Conservation (phyloP, 2,797 vertebrate species). For the Gadopsis marmoratus region DNA sequence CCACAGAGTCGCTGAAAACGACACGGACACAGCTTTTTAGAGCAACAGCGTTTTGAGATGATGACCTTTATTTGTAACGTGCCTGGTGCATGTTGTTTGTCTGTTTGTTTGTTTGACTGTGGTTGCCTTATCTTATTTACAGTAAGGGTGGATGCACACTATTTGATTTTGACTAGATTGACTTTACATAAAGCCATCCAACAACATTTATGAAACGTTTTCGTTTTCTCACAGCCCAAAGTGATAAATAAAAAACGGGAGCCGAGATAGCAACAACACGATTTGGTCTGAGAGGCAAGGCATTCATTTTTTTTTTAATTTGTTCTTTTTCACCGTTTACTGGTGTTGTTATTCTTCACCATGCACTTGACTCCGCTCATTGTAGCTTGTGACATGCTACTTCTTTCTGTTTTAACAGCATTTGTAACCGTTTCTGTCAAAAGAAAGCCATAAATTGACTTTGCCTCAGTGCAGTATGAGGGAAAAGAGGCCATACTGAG, state of each 20-base stretch:
- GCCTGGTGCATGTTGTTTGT: slow-evolving; percentile 55
- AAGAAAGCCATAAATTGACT: background rate
- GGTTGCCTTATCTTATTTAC: slow-evolving; percentile 76
- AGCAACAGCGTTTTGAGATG: slow-evolving; percentile 21
- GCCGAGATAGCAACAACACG: background rate
- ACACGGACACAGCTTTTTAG: slow-evolving; percentile 10
- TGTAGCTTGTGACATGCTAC: background rate
- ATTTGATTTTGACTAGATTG: slow-evolving; percentile 5
- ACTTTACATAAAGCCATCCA: slow-evolving; percentile 10
- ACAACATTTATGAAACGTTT: slow-evolving; percentile 1
- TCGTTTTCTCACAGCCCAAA: background rate
- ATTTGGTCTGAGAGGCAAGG: slow-evolving; percentile 3
- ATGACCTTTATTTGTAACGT: slow-evolving; percentile 23
- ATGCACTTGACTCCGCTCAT: slow-evolving; percentile 4
- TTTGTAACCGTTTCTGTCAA: background rate
- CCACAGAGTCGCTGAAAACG: slow-evolving; percentile 9
- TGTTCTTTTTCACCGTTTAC: background rate
- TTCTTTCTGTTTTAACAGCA: background rate
- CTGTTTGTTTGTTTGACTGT: slow-evolving; percentile 78
- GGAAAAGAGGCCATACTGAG: slow-evolving; percentile 21
- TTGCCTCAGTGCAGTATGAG: background rate
- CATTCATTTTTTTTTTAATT: background rate
- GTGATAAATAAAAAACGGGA: background rate
- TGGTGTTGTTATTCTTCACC: slow-evolving; percentile 1
- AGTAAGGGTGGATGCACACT: slow-evolving; percentile 69